Evolutionary conservation across 1,140 invertebrate genomes (phyloP).

Genomic region (Nebria ingens): DNA sequence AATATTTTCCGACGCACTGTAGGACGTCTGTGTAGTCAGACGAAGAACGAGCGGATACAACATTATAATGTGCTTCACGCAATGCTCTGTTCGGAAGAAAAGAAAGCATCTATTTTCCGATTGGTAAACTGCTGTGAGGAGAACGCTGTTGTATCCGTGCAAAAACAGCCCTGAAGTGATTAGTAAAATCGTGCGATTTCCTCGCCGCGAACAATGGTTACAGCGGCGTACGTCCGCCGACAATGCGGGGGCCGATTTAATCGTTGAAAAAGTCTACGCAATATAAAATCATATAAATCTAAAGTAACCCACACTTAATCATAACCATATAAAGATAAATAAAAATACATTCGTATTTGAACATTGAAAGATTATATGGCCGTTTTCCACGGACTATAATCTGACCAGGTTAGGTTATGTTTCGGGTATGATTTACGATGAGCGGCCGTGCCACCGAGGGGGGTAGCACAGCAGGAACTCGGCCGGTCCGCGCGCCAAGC

Average conservation of each 20-base stretch:
- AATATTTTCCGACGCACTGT: background rate
- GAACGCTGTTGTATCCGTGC: too few relatives aligned
- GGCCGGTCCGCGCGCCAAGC: too few relatives aligned
- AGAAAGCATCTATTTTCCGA: background rate
- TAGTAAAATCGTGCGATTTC: too few relatives aligned
- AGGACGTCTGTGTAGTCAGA: background rate
- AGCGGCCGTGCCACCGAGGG: constrained; percentile 13
- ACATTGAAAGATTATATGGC: constrained; percentile 7
- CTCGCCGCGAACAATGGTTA: too few relatives aligned
- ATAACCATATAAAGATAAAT: constrained; percentile 8
- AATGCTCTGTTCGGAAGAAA: background rate
- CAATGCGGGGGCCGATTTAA: background rate
- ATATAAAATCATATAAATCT: constrained; percentile 8
- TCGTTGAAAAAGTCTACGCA: background rate
- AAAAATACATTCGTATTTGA: constrained; percentile 7
- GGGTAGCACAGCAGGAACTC: constrained; percentile 16
- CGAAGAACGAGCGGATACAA: background rate
- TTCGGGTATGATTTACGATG: constrained; percentile 19
- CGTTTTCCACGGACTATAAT: constrained; percentile 4
- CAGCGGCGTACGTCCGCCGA: background rate
- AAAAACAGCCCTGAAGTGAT: too few relatives aligned
- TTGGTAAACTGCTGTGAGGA: too few relatives aligned
- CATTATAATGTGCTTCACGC: background rate
- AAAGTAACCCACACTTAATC: constrained; percentile 5
- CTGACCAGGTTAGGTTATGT: constrained; percentile 3